These are phyloP conservation scores for Craterocephalus amniculus DNA, from an alignment of 2,797 vertebrate species.

Conservation along the genomic window DNA sequence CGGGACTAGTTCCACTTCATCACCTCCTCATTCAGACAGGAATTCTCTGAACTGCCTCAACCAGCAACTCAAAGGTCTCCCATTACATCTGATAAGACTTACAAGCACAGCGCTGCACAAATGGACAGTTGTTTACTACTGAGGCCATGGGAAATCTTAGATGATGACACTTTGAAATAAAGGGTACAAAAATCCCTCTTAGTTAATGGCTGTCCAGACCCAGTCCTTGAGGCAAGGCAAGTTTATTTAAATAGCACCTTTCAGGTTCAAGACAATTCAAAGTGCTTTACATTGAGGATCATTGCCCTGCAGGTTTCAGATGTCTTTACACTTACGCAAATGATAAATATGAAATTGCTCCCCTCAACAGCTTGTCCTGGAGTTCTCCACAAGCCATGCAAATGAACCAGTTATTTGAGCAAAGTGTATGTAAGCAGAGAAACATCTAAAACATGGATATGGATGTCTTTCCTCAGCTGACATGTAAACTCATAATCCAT, in stretches of 20 bases:
- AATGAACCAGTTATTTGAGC: too few relatives aligned
- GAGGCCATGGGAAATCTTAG: neutral
- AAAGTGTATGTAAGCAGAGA: too few relatives aligned
- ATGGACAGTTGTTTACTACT: neutral
- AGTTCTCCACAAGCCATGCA: too few relatives aligned
- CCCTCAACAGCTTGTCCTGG: too few relatives aligned
- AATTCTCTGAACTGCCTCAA: neutral
- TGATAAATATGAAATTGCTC: too few relatives aligned
- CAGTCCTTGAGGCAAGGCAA: too few relatives aligned
- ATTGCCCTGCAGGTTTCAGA: too few relatives aligned
- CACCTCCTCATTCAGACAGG: conserved; percentile 7
- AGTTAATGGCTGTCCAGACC: neutral
- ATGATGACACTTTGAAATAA: neutral
- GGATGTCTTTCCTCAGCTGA: neutral
- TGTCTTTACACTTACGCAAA: too few relatives aligned
- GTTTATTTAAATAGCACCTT: too few relatives aligned
- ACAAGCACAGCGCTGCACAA: neutral
- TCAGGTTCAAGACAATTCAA: too few relatives aligned
- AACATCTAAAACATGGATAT: too few relatives aligned
- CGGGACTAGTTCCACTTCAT: neutral
- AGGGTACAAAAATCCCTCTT: neutral
- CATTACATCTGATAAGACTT: neutral
- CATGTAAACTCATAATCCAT: neutral
- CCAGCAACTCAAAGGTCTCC: neutral
- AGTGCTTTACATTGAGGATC: too few relatives aligned